Evolutionary conservation across 2,113 vertebrate genomes (phyloP), one percentile per base, ranked within the genome.

Genomic region (Casuarius casuarius): DNA sequence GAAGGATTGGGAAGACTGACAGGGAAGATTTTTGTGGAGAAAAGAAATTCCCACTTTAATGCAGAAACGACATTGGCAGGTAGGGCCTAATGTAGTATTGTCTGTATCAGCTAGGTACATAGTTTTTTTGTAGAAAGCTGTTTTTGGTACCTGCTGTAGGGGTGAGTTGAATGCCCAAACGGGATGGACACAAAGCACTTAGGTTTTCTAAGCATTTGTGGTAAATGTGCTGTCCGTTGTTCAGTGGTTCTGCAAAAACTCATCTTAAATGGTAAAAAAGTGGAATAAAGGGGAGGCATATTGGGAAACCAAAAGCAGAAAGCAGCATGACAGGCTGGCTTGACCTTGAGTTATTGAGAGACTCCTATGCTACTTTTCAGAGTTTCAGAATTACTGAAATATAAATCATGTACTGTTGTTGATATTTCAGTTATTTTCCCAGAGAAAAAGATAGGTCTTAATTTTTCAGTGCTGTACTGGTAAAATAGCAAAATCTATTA

Each of bases 401-500:
- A 89, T 62, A 85, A 93, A 93, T 90, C 52, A 58, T 86, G 2
- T 67, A 21, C 12, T 66, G 87, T 87, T 92, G 51, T 22, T 91
- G 87, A 68, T 65, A 73, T 85, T 83, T 93, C 88, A 72, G 66
- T 72, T 4, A 0, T 56, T 88, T 71, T 94, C 29, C n/a, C 33
- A 21, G 40, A 79, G 75, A 94, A 9, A 58, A 58, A 58, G 56
- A 33, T 35, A 52, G n/a, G 40, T 83, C 59, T 76, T 91, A 88
- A 54, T 80, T 95, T 65, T 95, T 83, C 66, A 70, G 33, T 42
- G 38, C 42, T 70, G 25, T 33, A 40, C 15, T 1, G 1, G 49
- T 75, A n/a, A 91, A 94, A 92, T 51, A 89, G 71, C 15, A 91
- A 85, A 89, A 91, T 83, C 67, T 87, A 66, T 92, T 90, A 94